A percentile compares a stretch with the other conserved stretches of the same genome.
Conservation (phyloP, 2,888 invertebrate species). For the Iselma pallidipennis region DNA sequence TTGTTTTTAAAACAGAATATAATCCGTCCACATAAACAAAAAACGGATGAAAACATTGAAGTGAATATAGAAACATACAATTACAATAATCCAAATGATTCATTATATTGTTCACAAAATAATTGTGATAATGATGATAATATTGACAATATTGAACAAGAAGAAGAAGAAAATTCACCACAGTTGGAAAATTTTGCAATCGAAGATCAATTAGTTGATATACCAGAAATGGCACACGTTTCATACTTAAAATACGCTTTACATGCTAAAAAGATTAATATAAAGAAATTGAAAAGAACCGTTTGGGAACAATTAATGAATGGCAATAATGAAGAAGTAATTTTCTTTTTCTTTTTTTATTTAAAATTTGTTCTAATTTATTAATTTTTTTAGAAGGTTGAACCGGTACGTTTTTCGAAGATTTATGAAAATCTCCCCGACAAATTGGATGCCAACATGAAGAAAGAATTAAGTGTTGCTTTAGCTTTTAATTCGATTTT, state of each 20-base stretch:
- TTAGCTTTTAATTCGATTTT: constrained; percentile 80
- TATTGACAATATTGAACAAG: constrained; percentile 34
- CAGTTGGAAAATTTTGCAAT: constrained; percentile 26
- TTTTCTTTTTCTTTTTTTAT: no score
- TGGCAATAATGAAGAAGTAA: constrained; percentile 38
- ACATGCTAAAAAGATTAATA: constrained; percentile 84
- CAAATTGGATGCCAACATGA: constrained; percentile 64
- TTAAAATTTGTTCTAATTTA: neutral
- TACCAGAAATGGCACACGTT: constrained; percentile 70
- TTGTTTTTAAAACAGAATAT: neutral
- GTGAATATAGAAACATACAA: constrained; percentile 50
- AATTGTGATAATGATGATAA: constrained; percentile 47
- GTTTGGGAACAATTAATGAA: constrained; percentile 66
- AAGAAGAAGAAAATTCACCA: constrained; percentile 47
- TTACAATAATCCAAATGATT: constrained; percentile 61
- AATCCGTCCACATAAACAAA: neutral
- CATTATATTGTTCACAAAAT: constrained; percentile 56
- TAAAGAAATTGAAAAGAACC: constrained; percentile 78
- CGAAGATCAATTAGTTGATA: constrained; percentile 66
- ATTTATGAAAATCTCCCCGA: constrained; percentile 64
- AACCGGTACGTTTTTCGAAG: constrained; percentile 57
- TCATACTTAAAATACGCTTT: constrained; percentile 79
- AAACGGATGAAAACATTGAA: neutral
- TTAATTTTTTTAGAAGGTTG: constrained; percentile 23
- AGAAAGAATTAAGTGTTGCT: constrained; percentile 74